Evolutionary conservation across 2,888 invertebrate genomes (phyloP).

Genomic region (Philereme transversata): DNA sequence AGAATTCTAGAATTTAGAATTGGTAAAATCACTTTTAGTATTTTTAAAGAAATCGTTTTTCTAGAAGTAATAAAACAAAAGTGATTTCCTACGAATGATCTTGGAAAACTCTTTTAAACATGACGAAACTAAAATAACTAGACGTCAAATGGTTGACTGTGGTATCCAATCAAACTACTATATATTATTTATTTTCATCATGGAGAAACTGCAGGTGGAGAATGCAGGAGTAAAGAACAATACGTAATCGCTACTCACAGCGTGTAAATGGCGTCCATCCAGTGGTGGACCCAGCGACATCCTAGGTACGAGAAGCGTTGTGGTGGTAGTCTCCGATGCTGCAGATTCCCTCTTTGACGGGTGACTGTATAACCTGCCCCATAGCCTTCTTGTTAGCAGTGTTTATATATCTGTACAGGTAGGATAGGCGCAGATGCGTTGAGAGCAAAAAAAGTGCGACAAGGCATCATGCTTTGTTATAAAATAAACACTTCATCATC

Average conservation of each 20-base stretch:
- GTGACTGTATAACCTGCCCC: slow-evolving; percentile 88
- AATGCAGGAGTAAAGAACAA: background rate
- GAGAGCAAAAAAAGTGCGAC: slow-evolving; percentile 26
- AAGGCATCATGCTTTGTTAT: slow-evolving; percentile 20
- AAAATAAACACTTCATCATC: too few species aligned
- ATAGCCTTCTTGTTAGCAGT: slow-evolving; percentile 52
- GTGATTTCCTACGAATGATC: too few species aligned
- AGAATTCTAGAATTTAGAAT: too few species aligned
- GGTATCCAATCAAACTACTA: too few species aligned
- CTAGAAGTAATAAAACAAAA: too few species aligned
- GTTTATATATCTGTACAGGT: slow-evolving; percentile 46
- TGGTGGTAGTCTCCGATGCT: slow-evolving; percentile 91
- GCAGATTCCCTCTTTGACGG: slow-evolving; percentile 91
- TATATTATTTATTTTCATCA: too few species aligned
- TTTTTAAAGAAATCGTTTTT: too few species aligned
- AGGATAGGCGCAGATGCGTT: slow-evolving; percentile 31
- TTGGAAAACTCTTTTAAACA: too few species aligned
- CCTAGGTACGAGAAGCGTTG: slow-evolving; percentile 86
- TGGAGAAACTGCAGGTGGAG: background rate
- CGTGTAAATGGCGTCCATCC: slow-evolving; percentile 70
- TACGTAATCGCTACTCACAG: slow-evolving; percentile 58
- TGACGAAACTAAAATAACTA: too few species aligned
- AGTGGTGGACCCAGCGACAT: slow-evolving; percentile 72
- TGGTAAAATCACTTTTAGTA: too few species aligned
- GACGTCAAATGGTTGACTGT: too few species aligned